A percentile compares a stretch with the other conserved stretches of the same genome.
Conservation (phyloP, 2,888 invertebrate genomes). For the Dicycla oo region DNA sequence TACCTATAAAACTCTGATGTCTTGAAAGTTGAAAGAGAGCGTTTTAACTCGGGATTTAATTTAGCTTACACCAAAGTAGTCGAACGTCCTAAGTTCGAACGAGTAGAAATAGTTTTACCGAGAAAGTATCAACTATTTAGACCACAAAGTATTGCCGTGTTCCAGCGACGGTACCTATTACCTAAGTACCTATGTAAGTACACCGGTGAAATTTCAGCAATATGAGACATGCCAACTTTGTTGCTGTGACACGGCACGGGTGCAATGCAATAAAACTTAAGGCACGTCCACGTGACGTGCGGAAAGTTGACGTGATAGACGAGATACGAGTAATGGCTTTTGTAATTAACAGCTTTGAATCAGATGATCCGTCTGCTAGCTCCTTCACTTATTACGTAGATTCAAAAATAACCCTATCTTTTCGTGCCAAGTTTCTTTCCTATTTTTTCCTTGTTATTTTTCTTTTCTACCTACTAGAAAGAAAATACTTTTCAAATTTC, state of each 20-base stretch:
- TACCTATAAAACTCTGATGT: neutral
- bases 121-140: conserved; percentile 12
- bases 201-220: conserved; percentile 1
- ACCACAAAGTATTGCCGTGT: neutral
- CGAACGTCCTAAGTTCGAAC: neutral
- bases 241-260: conserved; percentile 1
- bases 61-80: conserved; percentile 9
- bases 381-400: neutral
- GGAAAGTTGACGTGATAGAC: neutral
- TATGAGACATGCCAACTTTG: conserved; percentile 8
- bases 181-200: too few species aligned
- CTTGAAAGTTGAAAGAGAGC: neutral
- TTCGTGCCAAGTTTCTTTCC: too few species aligned
- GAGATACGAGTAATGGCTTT: conserved; percentile 25
- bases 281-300: neutral
- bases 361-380: neutral
- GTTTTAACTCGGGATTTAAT: neutral
- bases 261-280: conserved; percentile 14
- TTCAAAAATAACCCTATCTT: too few species aligned
- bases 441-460: too few species aligned
- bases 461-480: too few species aligned
- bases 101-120: neutral
- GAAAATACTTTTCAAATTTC: too few species aligned
- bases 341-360: neutral
- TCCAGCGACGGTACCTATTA: neutral